phyloP scores from a whole-genome alignment of 2,888 invertebrate species.

The Trachelus troglodyta region DNA sequence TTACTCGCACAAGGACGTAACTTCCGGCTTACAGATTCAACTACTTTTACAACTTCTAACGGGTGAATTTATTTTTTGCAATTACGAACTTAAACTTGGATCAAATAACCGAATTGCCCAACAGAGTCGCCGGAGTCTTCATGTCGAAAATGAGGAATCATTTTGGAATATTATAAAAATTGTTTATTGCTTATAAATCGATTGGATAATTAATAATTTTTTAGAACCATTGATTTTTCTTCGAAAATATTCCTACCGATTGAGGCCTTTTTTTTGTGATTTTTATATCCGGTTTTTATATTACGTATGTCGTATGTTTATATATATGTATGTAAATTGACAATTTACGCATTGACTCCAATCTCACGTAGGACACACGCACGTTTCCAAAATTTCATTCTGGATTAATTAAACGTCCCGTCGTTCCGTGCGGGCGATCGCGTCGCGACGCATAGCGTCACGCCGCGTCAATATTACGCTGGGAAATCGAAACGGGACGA shows the following conservation, averaged over 20 bases:
- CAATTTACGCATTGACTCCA: neutral
- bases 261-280: neutral
- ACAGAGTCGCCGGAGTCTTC: neutral
- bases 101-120: too few species aligned
- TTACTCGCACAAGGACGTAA: neutral
- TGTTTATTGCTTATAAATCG: too few species aligned
- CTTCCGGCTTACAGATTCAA: neutral
- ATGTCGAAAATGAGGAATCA: neutral
- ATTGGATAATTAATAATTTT: neutral
- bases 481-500: neutral
- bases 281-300: neutral
- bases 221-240: neutral
- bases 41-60: neutral
- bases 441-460: neutral
- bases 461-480: neutral
- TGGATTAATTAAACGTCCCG: slow-evolving; percentile 55
- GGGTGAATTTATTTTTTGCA: neutral
- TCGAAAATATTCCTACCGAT: too few species aligned
- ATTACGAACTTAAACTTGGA: neutral
- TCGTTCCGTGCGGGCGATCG: slow-evolving; percentile 15
- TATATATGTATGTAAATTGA: neutral
- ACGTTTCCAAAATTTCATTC: slow-evolving; percentile 47
- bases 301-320: too few species aligned
- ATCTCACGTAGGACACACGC: neutral
- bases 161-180: neutral